Base-by-base conservation (phyloP, 2,888 invertebrate species). In the Perizoma affinitatum region DNA sequence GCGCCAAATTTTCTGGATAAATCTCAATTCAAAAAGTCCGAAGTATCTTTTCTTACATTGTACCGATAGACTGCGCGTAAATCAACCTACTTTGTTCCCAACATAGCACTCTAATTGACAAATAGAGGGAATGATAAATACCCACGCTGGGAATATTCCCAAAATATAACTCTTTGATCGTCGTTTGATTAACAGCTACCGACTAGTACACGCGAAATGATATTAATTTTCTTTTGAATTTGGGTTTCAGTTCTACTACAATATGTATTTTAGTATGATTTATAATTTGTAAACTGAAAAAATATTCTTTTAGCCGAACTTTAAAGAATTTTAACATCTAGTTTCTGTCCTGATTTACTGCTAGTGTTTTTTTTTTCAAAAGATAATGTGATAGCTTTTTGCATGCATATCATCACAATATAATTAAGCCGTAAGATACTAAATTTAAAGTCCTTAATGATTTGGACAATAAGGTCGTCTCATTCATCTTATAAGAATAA, bases 51-150 rank as follows among this genome's bases (percentile, higher is more conserved):
- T 60, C 53, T 38, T 54, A 44, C 11, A 58, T 65, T 52, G 57
- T 56, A 66, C 61, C 59, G 58, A 69, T 86, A 82, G 78, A 74
- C 76, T 68, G 69, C 72, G 70, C 77, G 89, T 89, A 90, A 90
- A 89, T 90, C 90, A 89, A 78, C 80, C 83, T 80, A 84, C 87
- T 88, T 86, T 84, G 83, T 75, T 80, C 87, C 84, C 83, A 88
- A 88, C 89, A 90, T 90, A 89, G 89, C 79, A 71, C 85, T 82
- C 86, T 92, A 92, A 92, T 92, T 91, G 91, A 92, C 91, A 92
- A 92, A 92, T 92, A 90, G 90, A 88, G 80, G 84, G 86, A 88
- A 90, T 91, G 91, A 92, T 91, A 86, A 88, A 92, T 92, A 87
- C 85, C 81, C 74, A 78, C 81, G 83, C 78, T 81, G 86, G 82